Evolutionary conservation across 2,113 vertebrate genomes (phyloP), one percentile per base, ranked within the genome.

Genomic region (Indicator maculatus): DNA sequence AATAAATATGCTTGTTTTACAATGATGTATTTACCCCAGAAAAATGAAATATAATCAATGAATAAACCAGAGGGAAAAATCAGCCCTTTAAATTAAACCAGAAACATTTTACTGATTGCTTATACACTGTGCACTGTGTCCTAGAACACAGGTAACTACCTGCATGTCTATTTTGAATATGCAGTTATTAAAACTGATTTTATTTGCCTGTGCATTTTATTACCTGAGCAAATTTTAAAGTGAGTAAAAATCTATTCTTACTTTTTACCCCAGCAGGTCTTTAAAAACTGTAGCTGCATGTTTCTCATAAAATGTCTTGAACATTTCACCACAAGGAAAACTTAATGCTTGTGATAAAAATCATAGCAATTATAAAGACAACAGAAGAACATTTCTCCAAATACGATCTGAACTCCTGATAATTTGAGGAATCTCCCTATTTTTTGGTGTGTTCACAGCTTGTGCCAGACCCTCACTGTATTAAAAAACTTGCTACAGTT

Each of bases 341-440:
- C 26, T 24, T 86, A 96, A 94, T 78, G 69, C 74, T 84, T 91
- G 73, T 64, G 88, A 93, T 96, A 95, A 96, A 92, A 92, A 95
- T 94, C 83, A 55, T 11, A 89, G 75, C 74, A 95, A 97, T 97
- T 96, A 95, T 69, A 94, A 95, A 93, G 89, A 96, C 86, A 96
- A 91, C 70, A 88, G 84, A 66, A 78, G 89, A 92, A 86, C 63
- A 83, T 94, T 78, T 83, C 84, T 94, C 65, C 83, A 91, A 90
- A 92, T 91, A 92, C 83, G 91, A 97, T 96, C 80, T 85, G 67
- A 96, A 91, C 75, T 76, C 56, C 55, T 71, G 93, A 94, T 95
- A 85, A 93, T 90, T 89, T 86, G 44, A 83, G 91, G 74, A 77
- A 93, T 45, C 44, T 77, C 76, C 55, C 53, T 76, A 65, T 65